Base-by-base conservation (phyloP, 1,140 invertebrate species). In the Trichonephila clavipes region DNA sequence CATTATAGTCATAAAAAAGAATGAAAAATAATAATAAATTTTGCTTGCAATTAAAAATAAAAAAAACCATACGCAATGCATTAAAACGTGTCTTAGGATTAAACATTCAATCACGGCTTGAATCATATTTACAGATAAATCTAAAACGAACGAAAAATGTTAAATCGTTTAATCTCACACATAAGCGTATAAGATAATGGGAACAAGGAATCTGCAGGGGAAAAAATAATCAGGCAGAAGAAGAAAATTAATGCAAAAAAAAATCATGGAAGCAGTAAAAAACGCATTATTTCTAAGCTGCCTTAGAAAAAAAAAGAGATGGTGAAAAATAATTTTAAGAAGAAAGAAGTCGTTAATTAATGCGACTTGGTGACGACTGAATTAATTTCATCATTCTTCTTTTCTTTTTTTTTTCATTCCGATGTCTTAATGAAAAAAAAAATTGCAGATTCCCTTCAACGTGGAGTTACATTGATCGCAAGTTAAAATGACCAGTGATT, bases 281-380 rank as follows among this genome's bases (percentile, higher is more conserved):
- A 88, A 77, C 10, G 66, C 88, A 85, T 92, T 85, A 92, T 66
- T 92, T 62, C 81, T 44, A 61, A 61, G 89, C 77, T 90, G 58
- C 51, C 16, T 28, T 21, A 16, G 12, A 21, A 81, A 51, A 51
- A 83, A 92, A 90, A 64, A 85, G 61, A n/a, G 21, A 82, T 34
- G 69, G 34, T 83, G 81, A 85, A 85, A 88, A 92, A 92, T 92
- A 92, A 92, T 92, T 92, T 92, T 64, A 58, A 86, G 90, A 92
- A 90, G 89, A 90, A 90, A 83, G 90, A 85, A 81, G 28, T 83
- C 90, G 77, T 92, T 92, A 92, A 92, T 92, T 92, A 92, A 92
- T 85, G 82, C 82, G 90, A 92, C 90, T 92, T 77, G 90, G 90
- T 92, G 90, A 92, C 90, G 90, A 82, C 90, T 92, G 90, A 92